A percentile compares a stretch with the other conserved stretches of the same genome.
Evolutionary conservation across 2,797 vertebrate species (phyloP).

Genomic region (Bryconaethiops microstoma): DNA sequence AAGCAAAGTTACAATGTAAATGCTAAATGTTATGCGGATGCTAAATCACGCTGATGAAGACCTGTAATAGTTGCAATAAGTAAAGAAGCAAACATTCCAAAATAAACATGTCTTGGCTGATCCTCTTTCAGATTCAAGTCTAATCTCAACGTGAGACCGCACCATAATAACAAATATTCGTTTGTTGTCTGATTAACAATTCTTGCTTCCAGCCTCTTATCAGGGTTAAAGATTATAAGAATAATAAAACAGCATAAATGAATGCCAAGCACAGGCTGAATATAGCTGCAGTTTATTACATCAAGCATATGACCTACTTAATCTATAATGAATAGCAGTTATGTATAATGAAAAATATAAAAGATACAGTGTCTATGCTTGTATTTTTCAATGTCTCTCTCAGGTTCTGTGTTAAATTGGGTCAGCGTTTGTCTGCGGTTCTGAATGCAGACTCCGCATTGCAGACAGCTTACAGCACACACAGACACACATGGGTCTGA

Average conservation of each 20-base stretch:
- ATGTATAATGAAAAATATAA: neutral
- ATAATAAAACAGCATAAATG: conserved; percentile 9
- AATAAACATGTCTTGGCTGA: no score
- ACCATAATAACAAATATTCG: neutral
- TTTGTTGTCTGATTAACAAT: conserved; percentile 27
- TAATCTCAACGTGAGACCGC: neutral
- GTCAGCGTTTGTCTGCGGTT: conserved; percentile 29
- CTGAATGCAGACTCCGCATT: neutral
- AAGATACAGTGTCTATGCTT: conserved; percentile 2
- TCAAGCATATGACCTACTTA: neutral
- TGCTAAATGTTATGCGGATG: no score
- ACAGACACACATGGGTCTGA: conserved; percentile 8
- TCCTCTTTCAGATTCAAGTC: neutral
- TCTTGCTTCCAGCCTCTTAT: neutral
- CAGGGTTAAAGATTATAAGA: conserved; percentile 1
- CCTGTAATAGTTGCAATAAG: no score
- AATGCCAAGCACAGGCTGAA: neutral
- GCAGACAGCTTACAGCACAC: neutral
- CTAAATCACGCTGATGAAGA: no score
- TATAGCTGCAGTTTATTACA: neutral
- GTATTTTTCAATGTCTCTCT: conserved; percentile 7
- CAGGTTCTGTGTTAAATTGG: conserved; percentile 6
- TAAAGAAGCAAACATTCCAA: no score
- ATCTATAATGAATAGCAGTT: neutral
- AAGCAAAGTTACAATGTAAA: no score